These are phyloP conservation scores for Caerostris extrusa DNA, from an alignment of 1,140 invertebrate species.

Conservation along the genomic window DNA sequence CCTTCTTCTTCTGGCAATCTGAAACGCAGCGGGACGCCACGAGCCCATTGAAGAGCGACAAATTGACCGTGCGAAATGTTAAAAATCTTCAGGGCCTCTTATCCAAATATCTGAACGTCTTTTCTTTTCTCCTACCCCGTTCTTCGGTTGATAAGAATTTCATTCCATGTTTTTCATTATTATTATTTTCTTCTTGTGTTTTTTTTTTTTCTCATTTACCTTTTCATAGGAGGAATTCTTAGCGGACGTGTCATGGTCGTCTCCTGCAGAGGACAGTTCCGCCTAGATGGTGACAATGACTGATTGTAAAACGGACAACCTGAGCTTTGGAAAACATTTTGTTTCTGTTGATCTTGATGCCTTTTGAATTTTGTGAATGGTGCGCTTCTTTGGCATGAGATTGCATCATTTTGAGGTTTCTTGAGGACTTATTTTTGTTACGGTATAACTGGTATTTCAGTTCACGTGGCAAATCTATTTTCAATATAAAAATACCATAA, in stretches of 20 bases:
- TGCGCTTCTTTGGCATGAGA: neutral
- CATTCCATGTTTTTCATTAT: neutral
- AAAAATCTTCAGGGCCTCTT: conserved; percentile 53
- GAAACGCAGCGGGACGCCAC: conserved; percentile 1
- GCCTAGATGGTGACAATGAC: conserved; percentile 55
- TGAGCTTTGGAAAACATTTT: neutral
- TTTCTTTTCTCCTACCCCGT: conserved; percentile 47
- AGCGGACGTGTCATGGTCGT: neutral
- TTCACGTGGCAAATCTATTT: no score
- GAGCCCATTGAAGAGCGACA: conserved; percentile 45
- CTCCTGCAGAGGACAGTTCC: conserved; percentile 35
- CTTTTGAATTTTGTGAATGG: neutral
- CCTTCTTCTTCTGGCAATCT: conserved; percentile 14
- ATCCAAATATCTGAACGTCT: conserved; percentile 55
- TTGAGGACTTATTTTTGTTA: no score
- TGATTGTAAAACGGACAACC: conserved; percentile 43
- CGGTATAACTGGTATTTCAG: no score
- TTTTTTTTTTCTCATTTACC: neutral
- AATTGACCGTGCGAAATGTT: conserved; percentile 50
- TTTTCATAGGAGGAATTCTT: neutral
- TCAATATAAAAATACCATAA: no score
- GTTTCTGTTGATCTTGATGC: neutral
- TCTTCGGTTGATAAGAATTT: conserved; percentile 38
- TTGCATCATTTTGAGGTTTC: no score
- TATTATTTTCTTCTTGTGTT: neutral